Conservation (phyloP, 2,797 vertebrate genomes). For the Hyperoplus immaculatus region DNA sequence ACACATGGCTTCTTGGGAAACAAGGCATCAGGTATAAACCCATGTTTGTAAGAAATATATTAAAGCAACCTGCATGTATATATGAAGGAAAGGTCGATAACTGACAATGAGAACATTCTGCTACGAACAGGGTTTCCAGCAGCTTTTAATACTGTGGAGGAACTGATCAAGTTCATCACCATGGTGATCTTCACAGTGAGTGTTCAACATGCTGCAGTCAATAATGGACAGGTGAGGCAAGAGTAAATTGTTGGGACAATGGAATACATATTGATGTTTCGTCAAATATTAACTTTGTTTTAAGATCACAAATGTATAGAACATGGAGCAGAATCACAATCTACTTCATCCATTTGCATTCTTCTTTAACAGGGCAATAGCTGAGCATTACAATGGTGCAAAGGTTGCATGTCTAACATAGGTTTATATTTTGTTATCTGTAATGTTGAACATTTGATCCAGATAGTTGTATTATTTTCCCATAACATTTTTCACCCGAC, state of each 20-base stretch:
- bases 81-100: background rate
- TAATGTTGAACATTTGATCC: background rate
- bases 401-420: background rate
- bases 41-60: background rate
- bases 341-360: too few relatives aligned
- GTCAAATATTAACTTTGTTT: background rate
- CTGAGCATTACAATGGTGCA: background rate
- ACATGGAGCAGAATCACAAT: too few relatives aligned
- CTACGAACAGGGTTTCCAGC: conserved; percentile 58
- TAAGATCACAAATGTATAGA: too few relatives aligned
- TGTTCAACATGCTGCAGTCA: conserved; percentile 75
- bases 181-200: conserved; percentile 80
- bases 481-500: background rate
- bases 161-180: conserved; percentile 77
- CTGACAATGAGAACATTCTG: background rate
- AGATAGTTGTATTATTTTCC: background rate
- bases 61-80: background rate
- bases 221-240: conserved; percentile 66
- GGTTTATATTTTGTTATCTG: background rate
- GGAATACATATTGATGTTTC: background rate
- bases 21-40: conserved; percentile 29
- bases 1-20: conserved; percentile 59
- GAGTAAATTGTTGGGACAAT: too few relatives aligned
- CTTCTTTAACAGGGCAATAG: too few relatives aligned
- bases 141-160: conserved; percentile 56